Base-by-base conservation (phyloP, 2,888 invertebrate genomes). In the Leucophora obtusa region DNA sequence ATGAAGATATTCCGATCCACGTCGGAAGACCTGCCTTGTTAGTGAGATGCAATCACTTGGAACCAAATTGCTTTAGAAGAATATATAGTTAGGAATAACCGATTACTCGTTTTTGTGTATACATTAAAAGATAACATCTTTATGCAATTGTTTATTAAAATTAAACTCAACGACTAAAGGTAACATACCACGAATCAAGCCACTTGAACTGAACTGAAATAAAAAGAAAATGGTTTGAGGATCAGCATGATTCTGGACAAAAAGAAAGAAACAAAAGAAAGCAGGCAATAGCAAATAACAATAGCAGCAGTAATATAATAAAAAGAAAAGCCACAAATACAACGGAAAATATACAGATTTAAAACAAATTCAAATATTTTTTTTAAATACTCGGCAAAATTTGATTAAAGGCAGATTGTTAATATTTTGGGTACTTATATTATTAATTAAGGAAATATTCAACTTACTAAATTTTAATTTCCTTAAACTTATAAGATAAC, bases 141-240 rank as follows among this genome's bases (percentile, higher is more conserved):
- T 51, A 28, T 11, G 43, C 51, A 60, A 74, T 74, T 66, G 54
- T 66, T 73, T 69, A 79, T 79, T 70, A 70, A 79, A 79, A 74
- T 74, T 73, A 79, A 74, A 74, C 50, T 59, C 50, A 60, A 79
- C 60, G 79, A 70, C 79, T 79, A 65, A 50, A 58, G 66, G 65
- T 56, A 66, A 71, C 60, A 53, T 62, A 38, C 56, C 66, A 58
- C 56, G 28, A 43, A 62, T 56, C 56, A 62, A 62, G 58, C 47
- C 63, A 63, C 72, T 65, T 69, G 53, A 75, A 58, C 51, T 80
- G 68, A 21, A 38, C 8, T 28, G 17, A 43, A 11, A 62, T n/a
- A 62, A 33, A 28, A 62, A 9, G 33, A 51, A 58, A 28, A 72
- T 74, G 28, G 14, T 18, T 33, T 38, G 7, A 68, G 62, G 53